Evolutionary conservation across 2,888 invertebrate genomes (phyloP).

Genomic region (Yponomeuta evonymella): DNA sequence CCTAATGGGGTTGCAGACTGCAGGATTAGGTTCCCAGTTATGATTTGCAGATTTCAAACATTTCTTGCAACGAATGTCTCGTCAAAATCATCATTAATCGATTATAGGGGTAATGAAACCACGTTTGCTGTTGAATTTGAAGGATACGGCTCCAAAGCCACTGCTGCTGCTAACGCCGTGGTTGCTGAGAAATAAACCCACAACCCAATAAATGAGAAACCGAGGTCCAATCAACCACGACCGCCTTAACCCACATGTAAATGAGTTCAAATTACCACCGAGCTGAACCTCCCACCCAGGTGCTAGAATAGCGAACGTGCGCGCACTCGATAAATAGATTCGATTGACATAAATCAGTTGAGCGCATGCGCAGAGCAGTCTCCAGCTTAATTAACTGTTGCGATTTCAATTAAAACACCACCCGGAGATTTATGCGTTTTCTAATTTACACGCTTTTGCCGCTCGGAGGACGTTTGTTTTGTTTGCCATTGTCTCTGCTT

Average conservation of each 20-base stretch:
- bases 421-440: conserved; percentile 54
- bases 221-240: too few relatives aligned
- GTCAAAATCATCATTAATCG: too few relatives aligned
- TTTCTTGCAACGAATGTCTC: too few relatives aligned
- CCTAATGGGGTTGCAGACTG: too few relatives aligned
- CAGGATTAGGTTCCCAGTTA: too few relatives aligned
- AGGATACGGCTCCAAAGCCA: too few relatives aligned
- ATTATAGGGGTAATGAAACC: too few relatives aligned
- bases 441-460: conserved; percentile 60
- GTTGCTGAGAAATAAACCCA: too few relatives aligned
- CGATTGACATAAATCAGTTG: conserved; percentile 54
- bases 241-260: neutral
- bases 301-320: conserved; percentile 33
- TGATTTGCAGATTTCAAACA: too few relatives aligned
- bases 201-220: too few relatives aligned
- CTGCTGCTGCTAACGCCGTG: too few relatives aligned
- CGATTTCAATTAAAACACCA: conserved; percentile 73
- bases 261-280: conserved; percentile 14
- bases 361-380: conserved; percentile 54
- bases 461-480: neutral
- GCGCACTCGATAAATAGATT: conserved; percentile 47
- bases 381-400: conserved; percentile 57
- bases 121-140: too few relatives aligned
- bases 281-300: conserved; percentile 16
- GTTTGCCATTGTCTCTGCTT: neutral